Base-by-base conservation (phyloP, 2,797 vertebrate genomes). In the Gymnoscopelus microlampas region DNA sequence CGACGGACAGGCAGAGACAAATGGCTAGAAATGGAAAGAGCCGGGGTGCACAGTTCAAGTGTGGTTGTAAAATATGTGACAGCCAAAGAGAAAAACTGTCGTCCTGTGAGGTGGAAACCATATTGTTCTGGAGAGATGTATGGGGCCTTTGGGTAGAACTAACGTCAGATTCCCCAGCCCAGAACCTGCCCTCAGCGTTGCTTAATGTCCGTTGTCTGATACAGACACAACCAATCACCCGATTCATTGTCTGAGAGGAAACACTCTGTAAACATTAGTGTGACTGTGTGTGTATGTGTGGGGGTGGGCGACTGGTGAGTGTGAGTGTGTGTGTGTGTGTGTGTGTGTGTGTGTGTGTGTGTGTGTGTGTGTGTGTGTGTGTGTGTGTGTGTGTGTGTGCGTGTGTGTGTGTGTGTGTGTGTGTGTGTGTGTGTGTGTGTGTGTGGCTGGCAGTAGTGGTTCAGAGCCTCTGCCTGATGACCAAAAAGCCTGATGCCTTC, bases 171-270 rank as follows among this genome's bases (percentile, higher is more conserved):
- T 14, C 64, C 13, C 44, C 48, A 60, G 10, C 19, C 47, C 55
- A 54, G 23, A 29, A 19, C 47, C 63, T 60, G 72, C 73, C 39
- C 62, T 29, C 56, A 7, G 56, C 19, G 23, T n/a, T 59, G 13
- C 13, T 53, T 47, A 48, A 47, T 48, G 53, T 59, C 58, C 35
- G 60, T 24, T 44, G 54, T 15, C 60, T 70, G 48, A 63, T 53
- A 26, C 68, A 72, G 59, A 60, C 64, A 70, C 60, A 75, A 29
- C 47, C 11, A 55, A 48, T 47, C 59, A 11, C 39, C 6, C 48
- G 49, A 53, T 49, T 49, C 47, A 50, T 15, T 44, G 64, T 12
- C 13, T 55, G 53, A 9, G 26, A 15, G 19, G 61, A 56, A 59
- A 67, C 44, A 57, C 23, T 66, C 53, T 32, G 49, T 64, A 23